Evolutionary conservation across 2,888 invertebrate genomes (phyloP).

Genomic region (Sisyra nigra): DNA sequence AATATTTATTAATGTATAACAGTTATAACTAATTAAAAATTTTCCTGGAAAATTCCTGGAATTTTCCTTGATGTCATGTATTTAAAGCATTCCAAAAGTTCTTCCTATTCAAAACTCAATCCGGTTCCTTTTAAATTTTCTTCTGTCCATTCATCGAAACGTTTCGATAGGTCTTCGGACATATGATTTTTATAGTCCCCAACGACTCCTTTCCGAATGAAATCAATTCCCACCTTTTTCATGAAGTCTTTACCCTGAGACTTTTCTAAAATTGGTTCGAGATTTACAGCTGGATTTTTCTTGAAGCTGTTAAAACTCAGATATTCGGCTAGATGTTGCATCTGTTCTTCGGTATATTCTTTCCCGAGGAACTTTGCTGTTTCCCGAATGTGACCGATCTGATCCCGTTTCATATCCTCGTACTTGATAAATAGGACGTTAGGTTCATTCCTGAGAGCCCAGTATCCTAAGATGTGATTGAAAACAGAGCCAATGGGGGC

Average conservation of each 20-base stretch:
- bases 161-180: conserved; percentile 14
- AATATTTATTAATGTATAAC: too few relatives aligned
- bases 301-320: conserved; percentile 35
- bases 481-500: conserved; percentile 16
- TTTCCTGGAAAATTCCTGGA: too few relatives aligned
- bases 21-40: too few relatives aligned
- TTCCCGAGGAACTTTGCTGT: conserved; percentile 27
- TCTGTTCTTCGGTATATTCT: conserved; percentile 21
- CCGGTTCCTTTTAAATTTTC: conserved; percentile 17
- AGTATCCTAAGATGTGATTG: conserved; percentile 21
- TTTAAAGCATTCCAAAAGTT: neutral
- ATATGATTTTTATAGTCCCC: conserved; percentile 18
- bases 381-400: conserved; percentile 24
- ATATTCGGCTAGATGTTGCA: conserved; percentile 25
- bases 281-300: conserved; percentile 31
- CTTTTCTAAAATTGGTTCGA: conserved; percentile 14
- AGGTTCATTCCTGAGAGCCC: conserved; percentile 19
- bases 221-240: conserved; percentile 10
- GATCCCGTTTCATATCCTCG: conserved; percentile 25
- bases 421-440: conserved; percentile 21
- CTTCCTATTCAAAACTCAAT: neutral
- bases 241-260: conserved; percentile 14
- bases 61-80: too few relatives aligned
- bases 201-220: conserved; percentile 18
- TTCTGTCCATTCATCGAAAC: conserved; percentile 22